These are phyloP conservation scores for Chlorodrepanis virens DNA, from an alignment of 2,113 vertebrate species.

Conservation along the genomic window DNA sequence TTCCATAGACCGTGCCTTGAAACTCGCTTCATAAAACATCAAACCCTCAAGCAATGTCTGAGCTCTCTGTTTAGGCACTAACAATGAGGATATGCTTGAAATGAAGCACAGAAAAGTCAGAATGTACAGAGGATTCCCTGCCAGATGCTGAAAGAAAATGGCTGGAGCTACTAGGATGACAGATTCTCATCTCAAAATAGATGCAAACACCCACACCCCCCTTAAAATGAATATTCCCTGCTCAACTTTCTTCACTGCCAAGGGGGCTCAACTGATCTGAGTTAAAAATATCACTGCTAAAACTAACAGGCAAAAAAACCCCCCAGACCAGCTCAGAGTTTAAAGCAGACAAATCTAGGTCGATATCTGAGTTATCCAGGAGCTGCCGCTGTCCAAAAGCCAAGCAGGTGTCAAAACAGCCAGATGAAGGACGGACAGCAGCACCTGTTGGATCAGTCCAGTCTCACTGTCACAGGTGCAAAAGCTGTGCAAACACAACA, in stretches of 20 bases:
- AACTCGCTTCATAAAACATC: background rate
- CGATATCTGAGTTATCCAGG: accelerated
- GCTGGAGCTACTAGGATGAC: constrained; percentile 37
- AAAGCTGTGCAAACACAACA: background rate
- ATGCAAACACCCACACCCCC: background rate
- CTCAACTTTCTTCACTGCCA: constrained; percentile 12
- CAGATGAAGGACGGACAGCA: background rate
- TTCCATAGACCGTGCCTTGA: background rate
- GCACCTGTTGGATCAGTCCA: background rate
- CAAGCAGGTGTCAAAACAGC: background rate
- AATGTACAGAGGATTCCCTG: constrained; percentile 1
- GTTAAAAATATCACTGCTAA: constrained; percentile 40
- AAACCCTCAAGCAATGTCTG: background rate
- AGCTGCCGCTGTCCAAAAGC: background rate
- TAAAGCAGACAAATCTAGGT: background rate
- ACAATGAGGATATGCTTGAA: background rate
- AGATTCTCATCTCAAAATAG: constrained; percentile 59
- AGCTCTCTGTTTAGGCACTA: background rate
- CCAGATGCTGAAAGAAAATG: constrained; percentile 42
- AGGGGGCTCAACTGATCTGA: background rate
- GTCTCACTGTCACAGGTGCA: background rate
- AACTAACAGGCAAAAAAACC: background rate
- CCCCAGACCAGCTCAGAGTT: background rate
- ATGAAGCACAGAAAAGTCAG: background rate
- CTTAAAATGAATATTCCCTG: constrained; percentile 13